Conservation (phyloP, 2,797 vertebrate species). For the Hydrophis major region DNA sequence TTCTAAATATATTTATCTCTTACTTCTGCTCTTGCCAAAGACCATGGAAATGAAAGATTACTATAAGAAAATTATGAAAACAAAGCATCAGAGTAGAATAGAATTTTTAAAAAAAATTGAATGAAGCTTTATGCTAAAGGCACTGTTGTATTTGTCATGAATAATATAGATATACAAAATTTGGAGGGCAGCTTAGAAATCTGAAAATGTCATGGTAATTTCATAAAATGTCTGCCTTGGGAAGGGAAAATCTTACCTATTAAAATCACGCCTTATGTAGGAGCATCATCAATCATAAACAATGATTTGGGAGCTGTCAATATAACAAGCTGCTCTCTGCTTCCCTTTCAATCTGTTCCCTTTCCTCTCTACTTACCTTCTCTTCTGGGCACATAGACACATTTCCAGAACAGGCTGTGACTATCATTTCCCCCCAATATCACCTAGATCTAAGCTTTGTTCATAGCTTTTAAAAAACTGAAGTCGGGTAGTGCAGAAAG, state of each 20-base stretch:
- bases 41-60: background rate
- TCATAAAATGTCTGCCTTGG: background rate
- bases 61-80: background rate
- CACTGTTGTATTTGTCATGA: background rate
- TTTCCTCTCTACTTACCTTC: background rate
- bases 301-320: background rate
- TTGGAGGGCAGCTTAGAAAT: background rate
- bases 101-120: background rate
- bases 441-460: background rate
- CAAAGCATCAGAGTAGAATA: background rate
- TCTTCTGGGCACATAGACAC: background rate
- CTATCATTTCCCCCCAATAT: background rate
- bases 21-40: background rate
- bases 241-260: background rate
- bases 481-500: background rate
- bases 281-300: background rate
- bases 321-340: background rate
- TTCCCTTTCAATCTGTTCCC: background rate
- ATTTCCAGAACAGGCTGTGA: background rate
- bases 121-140: background rate
- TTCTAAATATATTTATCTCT: background rate
- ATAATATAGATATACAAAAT: too few relatives aligned
- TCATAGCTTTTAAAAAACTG: background rate
- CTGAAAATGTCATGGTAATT: background rate
- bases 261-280: background rate